phyloP scores from a whole-genome alignment of 2,113 vertebrate genomes.

The Sceloporus undulatus region DNA sequence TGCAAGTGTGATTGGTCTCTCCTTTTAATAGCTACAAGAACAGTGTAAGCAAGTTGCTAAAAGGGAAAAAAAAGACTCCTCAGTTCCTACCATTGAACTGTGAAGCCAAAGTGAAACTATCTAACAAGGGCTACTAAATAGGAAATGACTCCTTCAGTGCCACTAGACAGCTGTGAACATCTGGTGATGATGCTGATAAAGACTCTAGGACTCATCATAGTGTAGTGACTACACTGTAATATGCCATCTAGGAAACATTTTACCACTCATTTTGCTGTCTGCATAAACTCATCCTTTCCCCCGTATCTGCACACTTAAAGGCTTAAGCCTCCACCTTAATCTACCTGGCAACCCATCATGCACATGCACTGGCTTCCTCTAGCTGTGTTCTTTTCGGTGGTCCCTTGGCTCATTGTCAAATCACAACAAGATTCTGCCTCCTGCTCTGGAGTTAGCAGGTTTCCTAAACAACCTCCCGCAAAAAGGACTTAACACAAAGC shows the following conservation, averaged over 20 bases:
- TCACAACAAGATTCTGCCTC: slow-evolving; percentile 36
- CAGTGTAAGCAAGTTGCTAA: too few relatives aligned
- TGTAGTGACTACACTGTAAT: too few relatives aligned
- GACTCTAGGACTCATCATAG: too few relatives aligned
- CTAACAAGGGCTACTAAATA: too few relatives aligned
- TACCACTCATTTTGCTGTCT: neutral
- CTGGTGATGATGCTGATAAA: too few relatives aligned
- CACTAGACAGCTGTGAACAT: too few relatives aligned
- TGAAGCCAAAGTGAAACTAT: too few relatives aligned
- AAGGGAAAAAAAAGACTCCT: too few relatives aligned
- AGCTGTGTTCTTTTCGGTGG: neutral
- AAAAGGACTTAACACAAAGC: slow-evolving; percentile 53
- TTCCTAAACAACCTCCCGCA: slow-evolving; percentile 57
- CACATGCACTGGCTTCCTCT: neutral
- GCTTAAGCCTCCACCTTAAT: neutral
- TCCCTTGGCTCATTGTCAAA: slow-evolving; percentile 25
- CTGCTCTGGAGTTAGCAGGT: slow-evolving; percentile 42
- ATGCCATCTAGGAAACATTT: neutral
- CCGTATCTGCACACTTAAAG: neutral
- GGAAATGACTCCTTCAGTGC: too few relatives aligned
- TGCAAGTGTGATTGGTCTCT: too few relatives aligned
- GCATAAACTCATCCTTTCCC: neutral
- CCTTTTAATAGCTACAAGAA: too few relatives aligned
- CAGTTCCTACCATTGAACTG: too few relatives aligned
- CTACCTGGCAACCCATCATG: neutral